Percentiles rank a stretch among this genome's conserved stretches.
Conservation (phyloP, 2,888 invertebrate species). For the Dermolepida albohirtum region DNA sequence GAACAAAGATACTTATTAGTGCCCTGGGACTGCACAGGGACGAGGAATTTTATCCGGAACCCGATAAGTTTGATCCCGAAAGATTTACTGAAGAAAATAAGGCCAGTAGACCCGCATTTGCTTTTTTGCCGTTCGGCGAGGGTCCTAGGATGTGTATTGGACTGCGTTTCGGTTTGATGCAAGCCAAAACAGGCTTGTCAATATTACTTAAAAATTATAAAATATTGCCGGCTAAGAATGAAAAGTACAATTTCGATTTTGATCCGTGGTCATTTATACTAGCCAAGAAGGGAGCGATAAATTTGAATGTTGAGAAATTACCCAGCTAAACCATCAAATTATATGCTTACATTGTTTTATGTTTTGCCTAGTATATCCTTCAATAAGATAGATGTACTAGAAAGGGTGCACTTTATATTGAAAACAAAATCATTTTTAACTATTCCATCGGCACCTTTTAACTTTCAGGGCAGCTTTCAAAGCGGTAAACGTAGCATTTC, state of each 20-base stretch:
- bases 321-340: no score
- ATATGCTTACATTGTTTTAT: no score
- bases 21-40: slow-evolving; percentile 30
- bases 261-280: slow-evolving; percentile 14
- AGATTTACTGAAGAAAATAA: slow-evolving; percentile 39
- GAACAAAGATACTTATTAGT: slow-evolving; percentile 27
- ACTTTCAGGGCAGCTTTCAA: no score
- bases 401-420: no score
- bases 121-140: slow-evolving; percentile 30
- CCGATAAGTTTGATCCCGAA: slow-evolving; percentile 34
- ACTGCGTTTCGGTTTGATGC: slow-evolving; percentile 35
- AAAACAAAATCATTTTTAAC: no score
- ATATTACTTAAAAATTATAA: slow-evolving; percentile 32
- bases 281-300: not conserved
- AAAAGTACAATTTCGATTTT: slow-evolving; percentile 21
- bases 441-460: no score
- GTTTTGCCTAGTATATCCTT: no score
- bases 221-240: not conserved
- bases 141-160: slow-evolving; percentile 36
- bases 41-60: slow-evolving; percentile 29
- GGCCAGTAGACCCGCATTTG: not conserved
- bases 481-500: no score
- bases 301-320: slow-evolving; percentile 13
- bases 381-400: no score
- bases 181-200: slow-evolving; percentile 31